Evolutionary conservation across 1,140 invertebrate species (phyloP).

Genomic region (Drosophila sp.): DNA sequence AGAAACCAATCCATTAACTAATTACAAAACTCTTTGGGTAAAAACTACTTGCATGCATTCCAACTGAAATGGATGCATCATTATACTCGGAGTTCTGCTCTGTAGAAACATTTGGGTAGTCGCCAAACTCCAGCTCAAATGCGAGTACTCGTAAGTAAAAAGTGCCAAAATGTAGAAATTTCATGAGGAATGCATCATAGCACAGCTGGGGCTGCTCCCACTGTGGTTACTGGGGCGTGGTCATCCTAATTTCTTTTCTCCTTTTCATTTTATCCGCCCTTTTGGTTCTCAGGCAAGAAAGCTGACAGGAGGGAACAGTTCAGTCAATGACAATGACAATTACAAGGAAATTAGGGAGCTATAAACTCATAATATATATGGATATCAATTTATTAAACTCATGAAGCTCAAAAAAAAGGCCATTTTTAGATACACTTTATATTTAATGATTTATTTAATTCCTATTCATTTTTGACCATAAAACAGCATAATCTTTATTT

Average conservation of each 20-base stretch:
- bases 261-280: neutral
- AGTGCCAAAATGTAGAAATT: slow-evolving; percentile 17
- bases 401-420: no score
- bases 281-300: neutral
- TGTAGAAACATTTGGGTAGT: slow-evolving; percentile 22
- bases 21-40: slow-evolving; percentile 37
- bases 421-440: no score
- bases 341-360: neutral
- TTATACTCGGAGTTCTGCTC: slow-evolving; percentile 1
- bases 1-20: slow-evolving; percentile 46
- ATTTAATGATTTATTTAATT: no score
- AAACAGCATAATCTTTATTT: no score
- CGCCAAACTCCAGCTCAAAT: slow-evolving; percentile 7
- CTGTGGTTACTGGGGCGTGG: slow-evolving; percentile 29
- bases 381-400: neutral
- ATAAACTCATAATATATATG: neutral
- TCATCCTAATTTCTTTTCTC: slow-evolving; percentile 11
- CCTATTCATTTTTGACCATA: no score
- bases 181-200: slow-evolving; percentile 22
- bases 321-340: neutral
- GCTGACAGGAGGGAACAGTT: no score
- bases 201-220: slow-evolving; percentile 6
- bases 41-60: slow-evolving; percentile 13
- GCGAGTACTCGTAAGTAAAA: slow-evolving; percentile 2
- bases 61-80: slow-evolving; percentile 1